Conservation (phyloP, 2,113 vertebrate species). For the Andinoacara biseriatus region DNA sequence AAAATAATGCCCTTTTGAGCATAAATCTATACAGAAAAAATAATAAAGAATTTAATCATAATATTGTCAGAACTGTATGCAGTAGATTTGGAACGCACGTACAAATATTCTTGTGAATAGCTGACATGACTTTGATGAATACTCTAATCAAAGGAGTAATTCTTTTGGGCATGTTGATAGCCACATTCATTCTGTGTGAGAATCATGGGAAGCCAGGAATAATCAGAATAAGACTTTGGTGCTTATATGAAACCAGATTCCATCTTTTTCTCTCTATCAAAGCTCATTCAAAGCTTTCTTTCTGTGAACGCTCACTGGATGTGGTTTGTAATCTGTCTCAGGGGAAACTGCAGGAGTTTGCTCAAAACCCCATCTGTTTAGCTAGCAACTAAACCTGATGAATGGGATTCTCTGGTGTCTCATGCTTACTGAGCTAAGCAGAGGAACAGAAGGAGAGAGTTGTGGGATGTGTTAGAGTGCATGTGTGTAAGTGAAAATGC, state of each 20-base stretch:
- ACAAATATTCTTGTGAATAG: not conserved
- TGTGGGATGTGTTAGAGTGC: constrained; percentile 15
- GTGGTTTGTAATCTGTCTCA: constrained; percentile 64
- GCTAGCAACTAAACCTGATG: constrained; percentile 69
- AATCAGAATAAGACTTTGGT: constrained; percentile 13
- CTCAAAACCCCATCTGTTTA: constrained; percentile 76
- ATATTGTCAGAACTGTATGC: not conserved
- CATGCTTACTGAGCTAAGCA: constrained; percentile 56
- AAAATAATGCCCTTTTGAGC: not conserved
- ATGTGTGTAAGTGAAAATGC: constrained; percentile 19
- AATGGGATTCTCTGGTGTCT: constrained; percentile 66
- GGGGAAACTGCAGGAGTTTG: constrained; percentile 65
- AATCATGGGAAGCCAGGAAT: constrained; percentile 1
- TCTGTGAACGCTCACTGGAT: constrained; percentile 48
- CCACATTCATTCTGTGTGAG: not conserved
- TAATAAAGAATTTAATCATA: not conserved
- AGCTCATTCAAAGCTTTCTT: constrained; percentile 10
- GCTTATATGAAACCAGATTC: constrained; percentile 27
- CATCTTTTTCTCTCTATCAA: constrained; percentile 12
- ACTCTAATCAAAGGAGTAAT: not conserved
- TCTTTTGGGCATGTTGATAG: not conserved
- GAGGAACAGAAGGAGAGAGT: constrained; percentile 55
- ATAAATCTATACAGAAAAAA: not conserved
- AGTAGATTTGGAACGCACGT: not conserved
- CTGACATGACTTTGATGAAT: not conserved